A percentile compares a stretch with the other conserved stretches of the same genome.
phyloP scores from a whole-genome alignment of 1,140 invertebrate species.

The Babylonia areolata region DNA sequence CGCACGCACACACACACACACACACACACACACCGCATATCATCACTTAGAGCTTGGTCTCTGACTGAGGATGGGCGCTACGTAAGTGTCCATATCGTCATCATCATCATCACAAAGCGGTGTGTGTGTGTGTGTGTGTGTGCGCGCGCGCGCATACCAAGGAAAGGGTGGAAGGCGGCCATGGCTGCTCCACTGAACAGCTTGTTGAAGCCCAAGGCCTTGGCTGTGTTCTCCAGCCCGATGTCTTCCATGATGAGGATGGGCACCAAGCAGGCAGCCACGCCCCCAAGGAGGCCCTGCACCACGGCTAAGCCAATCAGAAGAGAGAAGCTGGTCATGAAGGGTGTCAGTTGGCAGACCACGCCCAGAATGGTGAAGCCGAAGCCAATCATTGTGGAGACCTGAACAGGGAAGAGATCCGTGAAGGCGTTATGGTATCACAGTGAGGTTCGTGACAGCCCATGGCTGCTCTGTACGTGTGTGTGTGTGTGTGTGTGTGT shows the following conservation, averaged over 20 bases:
- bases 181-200: conserved; percentile 36
- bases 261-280: conserved; percentile 14
- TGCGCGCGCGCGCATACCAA: neutral
- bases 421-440: too few species aligned
- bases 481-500: too few species aligned
- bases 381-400: conserved; percentile 28
- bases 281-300: conserved; percentile 14
- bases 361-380: conserved; percentile 30
- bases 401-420: neutral
- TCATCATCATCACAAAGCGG: too few species aligned
- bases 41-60: too few species aligned
- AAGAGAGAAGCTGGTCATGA: conserved; percentile 28
- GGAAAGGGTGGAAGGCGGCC: conserved; percentile 27
- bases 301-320: conserved; percentile 27
- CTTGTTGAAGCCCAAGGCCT: conserved; percentile 35
- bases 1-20: neutral
- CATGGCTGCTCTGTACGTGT: too few species aligned
- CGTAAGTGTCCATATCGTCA: too few species aligned
- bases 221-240: conserved; percentile 31
- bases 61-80: too few species aligned
- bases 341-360: conserved; percentile 18
- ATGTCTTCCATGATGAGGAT: conserved; percentile 41
- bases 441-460: too few species aligned
- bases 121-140: too few species aligned
- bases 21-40: neutral